Evolutionary conservation across 2,888 invertebrate species (phyloP), one percentile per base, ranked within the genome.

Genomic region (Chironomus riparius): DNA sequence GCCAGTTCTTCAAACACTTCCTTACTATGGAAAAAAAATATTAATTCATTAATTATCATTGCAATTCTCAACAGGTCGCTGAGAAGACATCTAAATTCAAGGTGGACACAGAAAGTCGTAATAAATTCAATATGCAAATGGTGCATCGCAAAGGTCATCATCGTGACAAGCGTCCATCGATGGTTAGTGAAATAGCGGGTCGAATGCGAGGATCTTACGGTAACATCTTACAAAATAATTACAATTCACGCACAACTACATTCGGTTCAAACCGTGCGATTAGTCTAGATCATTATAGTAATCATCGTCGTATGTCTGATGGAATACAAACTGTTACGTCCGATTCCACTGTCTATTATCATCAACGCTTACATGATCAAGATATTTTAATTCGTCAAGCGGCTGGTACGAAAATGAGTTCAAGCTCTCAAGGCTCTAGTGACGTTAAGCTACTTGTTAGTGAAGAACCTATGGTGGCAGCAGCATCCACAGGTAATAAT

Each of bases 21-120:
- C 22, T 24, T 24, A 24, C 3, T n/a, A n/a, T n/a, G n/a, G n/a
- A n/a, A n/a, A 24, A 24, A 24, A 24, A 24, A 24, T 24, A 3
- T 28, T 65, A 21, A 68, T 10, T 28, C 3, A 12, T 22, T 13
- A 21, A 62, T 62, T 62, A 7, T 38, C 38, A 38, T 10, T 38
- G 1, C 2, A 62, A 62, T 21, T 62, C 62, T 7, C 21, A 38
- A 28, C 77, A 87, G 80, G 86, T 87, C 47, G 86, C 91, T 77
- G 92, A 92, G 81, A 90, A 90, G 81, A 88, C 91, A 2, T 86
- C 91, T 56, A 91, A 91, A 81, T 91, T 91, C 81, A 91, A 91
- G 82, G 91, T 91, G 78, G 90, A 91, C 48, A 91, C 91, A 0
- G 91, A 91, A 80, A 87, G 88, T 76, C 86, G 85, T 78, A 82